Evolutionary conservation across 2,888 invertebrate genomes (phyloP), one percentile per base, ranked within the genome.

Genomic region (Polydrusus pterygomalis): DNA sequence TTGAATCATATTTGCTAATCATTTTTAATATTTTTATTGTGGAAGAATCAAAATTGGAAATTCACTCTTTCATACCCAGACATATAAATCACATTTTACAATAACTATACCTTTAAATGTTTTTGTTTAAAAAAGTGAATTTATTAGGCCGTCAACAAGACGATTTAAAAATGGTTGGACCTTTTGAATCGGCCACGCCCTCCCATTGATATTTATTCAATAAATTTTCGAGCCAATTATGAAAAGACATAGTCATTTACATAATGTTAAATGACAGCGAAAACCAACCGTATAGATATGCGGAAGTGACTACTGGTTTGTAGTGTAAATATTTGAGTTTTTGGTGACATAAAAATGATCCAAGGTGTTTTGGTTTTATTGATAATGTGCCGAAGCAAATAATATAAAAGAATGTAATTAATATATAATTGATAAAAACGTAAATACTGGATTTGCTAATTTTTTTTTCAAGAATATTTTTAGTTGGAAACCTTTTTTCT

Each of bases 311-410:
- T 60, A 60, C 58, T 15, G 38, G 58, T 60, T 60, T 58, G 18
- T 38, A 60, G 15, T 60, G 58, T 60, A 60, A 60, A 60, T 38
- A 60, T 60, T 54, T 54, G 11, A 54, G 25, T 25, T 54, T 47
- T 60, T 60, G 58, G 38, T 38, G 58, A 60, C 58, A 60, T 25
- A 54, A 54, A 54, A 38, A 18, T 60, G 17, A 30, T 60, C 17
- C 58, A 60, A 60, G 58, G 58, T 60, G 58, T 60, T 60, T 60
- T 18, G 17, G 34, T 38, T 38, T 60, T 60, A 38, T 60, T 60
- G 20, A 54, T 30, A 30, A 20, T n/a, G n/a, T 54, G 25, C 3
- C 30, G 7, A n/a, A 54, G 30, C 30, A 54, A 30, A 54, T 47
- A 47, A 47, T 47, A 17, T 47, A 47, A 47, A 47, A 47, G 34